These are phyloP conservation scores for Epinephelus moara DNA, from an alignment of 2,113 vertebrate genomes.

Conservation along the genomic window DNA sequence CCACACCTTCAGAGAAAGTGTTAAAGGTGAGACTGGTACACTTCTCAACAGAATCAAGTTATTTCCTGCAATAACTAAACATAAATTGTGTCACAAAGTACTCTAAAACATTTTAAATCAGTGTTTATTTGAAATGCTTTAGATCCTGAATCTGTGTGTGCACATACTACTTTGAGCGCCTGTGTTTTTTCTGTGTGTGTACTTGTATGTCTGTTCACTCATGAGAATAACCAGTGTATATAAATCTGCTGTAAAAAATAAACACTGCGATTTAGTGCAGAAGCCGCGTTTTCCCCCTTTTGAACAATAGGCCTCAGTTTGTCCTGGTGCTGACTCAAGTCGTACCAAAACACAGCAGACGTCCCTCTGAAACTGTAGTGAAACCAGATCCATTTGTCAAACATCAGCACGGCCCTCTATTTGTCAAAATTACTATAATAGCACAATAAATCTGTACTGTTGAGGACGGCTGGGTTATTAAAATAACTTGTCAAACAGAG, in stretches of 20 bases:
- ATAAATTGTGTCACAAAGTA: background rate
- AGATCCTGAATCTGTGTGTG: slow-evolving; percentile 2
- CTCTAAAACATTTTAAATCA: background rate
- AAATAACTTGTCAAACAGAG: slow-evolving; percentile 45
- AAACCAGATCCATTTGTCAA: slow-evolving; percentile 73
- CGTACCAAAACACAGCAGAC: slow-evolving; percentile 59
- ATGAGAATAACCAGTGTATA: slow-evolving; percentile 63
- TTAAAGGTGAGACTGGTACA: slow-evolving; percentile 36
- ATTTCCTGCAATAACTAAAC: slow-evolving; percentile 34
- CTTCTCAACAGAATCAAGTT: slow-evolving; percentile 32
- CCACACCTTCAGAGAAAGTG: slow-evolving; percentile 56
- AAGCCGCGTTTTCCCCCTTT: slow-evolving; percentile 42
- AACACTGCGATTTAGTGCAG: slow-evolving; percentile 67
- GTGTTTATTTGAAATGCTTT: slow-evolving; percentile 33
- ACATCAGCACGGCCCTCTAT: slow-evolving; percentile 56
- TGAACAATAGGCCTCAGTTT: slow-evolving; percentile 73
- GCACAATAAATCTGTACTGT: slow-evolving; percentile 57
- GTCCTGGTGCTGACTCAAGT: slow-evolving; percentile 43
- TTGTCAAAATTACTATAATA: slow-evolving; percentile 57
- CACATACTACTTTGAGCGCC: background rate
- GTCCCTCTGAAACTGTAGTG: slow-evolving; percentile 58
- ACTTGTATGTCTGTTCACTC: slow-evolving; percentile 30
- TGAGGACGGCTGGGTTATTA: slow-evolving; percentile 19
- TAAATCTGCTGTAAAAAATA: slow-evolving; percentile 76
- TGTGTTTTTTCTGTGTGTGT: slow-evolving; percentile 18